Evolutionary conservation across 2,888 invertebrate species (phyloP).

Genomic region (Hemaris fuciformis): DNA sequence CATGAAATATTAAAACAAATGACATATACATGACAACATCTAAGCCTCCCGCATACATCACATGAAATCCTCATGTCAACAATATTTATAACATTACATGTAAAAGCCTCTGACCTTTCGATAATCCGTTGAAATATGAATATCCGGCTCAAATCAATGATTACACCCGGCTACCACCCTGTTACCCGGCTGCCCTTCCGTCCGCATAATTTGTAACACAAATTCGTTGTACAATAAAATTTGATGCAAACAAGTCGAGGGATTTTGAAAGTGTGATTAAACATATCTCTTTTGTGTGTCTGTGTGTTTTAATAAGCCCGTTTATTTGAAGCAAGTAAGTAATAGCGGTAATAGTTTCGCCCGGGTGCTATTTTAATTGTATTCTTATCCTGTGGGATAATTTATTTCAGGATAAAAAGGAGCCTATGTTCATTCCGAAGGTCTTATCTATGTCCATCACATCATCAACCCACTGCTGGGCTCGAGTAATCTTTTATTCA

Average conservation of each 20-base stretch:
- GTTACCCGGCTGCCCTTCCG: neutral
- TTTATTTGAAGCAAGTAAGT: too few relatives aligned
- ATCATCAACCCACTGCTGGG: too few relatives aligned
- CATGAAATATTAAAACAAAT: neutral
- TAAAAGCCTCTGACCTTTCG: conserved; percentile 19
- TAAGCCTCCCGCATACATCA: neutral
- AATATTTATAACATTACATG: conserved; percentile 22
- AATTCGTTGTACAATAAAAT: conserved; percentile 25
- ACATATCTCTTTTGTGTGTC: neutral
- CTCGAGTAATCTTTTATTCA: too few relatives aligned
- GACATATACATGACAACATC: neutral
- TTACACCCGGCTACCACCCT: conserved; percentile 16
- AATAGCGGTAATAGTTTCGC: too few relatives aligned
- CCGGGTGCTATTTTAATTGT: too few relatives aligned
- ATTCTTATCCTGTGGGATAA: too few relatives aligned
- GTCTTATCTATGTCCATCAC: too few relatives aligned
- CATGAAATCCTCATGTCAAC: neutral
- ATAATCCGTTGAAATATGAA: conserved; percentile 20
- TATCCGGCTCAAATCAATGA: conserved; percentile 28
- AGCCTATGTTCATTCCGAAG: too few relatives aligned
- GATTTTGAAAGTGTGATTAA: conserved; percentile 8
- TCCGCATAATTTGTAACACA: conserved; percentile 23
- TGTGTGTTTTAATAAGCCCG: neutral
- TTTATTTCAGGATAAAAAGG: neutral
- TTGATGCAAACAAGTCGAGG: neutral